Conservation (phyloP, 2,113 vertebrate species). For the Macquaria ambigua region DNA sequence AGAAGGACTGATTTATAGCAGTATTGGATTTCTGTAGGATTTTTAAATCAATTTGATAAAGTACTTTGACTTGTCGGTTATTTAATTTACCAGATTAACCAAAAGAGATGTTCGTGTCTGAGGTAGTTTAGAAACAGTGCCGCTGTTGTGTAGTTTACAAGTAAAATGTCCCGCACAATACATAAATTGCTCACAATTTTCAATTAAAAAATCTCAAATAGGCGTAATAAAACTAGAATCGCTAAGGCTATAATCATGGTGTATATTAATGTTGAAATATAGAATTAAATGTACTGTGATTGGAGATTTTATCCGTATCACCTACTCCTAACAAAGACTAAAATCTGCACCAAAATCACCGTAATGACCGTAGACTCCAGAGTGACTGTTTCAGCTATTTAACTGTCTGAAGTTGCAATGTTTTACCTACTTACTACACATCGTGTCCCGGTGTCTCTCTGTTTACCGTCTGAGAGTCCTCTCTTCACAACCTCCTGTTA, state of each 20-base stretch:
- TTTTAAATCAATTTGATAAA: background rate
- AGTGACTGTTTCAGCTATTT: background rate
- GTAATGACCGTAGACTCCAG: background rate
- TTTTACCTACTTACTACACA: background rate
- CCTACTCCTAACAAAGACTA: background rate
- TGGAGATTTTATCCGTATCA: background rate
- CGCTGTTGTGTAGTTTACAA: background rate
- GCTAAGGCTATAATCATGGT: background rate
- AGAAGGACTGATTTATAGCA: background rate
- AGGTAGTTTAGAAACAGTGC: background rate
- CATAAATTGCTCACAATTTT: background rate
- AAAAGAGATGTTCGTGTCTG: too few species aligned
- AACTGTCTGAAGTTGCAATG: background rate
- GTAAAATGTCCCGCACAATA: background rate
- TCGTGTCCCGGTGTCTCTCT: background rate
- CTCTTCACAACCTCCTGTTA: conserved; percentile 12
- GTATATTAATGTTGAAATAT: background rate
- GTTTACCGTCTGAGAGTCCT: conserved; percentile 7
- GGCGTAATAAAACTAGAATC: background rate
- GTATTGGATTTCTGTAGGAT: background rate
- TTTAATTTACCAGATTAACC: background rate
- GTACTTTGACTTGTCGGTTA: background rate
- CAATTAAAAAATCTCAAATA: background rate
- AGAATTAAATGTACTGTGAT: background rate
- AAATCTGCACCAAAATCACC: background rate